These are phyloP conservation scores for Bombus turneri DNA, from an alignment of 1,140 invertebrate genomes.

Conservation along the genomic window DNA sequence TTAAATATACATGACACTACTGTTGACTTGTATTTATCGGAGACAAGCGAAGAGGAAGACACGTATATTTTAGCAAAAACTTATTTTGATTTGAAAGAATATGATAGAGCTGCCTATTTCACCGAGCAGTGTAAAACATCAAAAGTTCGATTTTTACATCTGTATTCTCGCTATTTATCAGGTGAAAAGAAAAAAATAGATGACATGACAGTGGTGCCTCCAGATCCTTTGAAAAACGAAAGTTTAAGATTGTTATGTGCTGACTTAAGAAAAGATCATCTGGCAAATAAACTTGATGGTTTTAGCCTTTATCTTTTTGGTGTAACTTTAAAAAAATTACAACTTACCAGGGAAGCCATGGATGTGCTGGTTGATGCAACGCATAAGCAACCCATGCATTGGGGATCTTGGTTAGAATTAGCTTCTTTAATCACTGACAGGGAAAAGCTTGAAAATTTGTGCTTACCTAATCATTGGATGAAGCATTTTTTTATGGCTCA, in stretches of 20 bases:
- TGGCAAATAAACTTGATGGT: slow-evolving; percentile 89
- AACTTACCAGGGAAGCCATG: slow-evolving; percentile 88
- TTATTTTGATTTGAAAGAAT: slow-evolving; percentile 96
- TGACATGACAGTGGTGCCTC: slow-evolving; percentile 89
- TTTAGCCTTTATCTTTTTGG: slow-evolving; percentile 96
- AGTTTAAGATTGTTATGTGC: slow-evolving; percentile 83
- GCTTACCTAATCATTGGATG: slow-evolving; percentile 96
- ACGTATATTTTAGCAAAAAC: slow-evolving; percentile 92
- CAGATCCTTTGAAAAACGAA: slow-evolving; percentile 85
- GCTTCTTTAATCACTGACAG: slow-evolving; percentile 92
- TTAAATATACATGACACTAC: slow-evolving; percentile 79
- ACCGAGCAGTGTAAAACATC: slow-evolving; percentile 87
- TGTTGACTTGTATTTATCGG: slow-evolving; percentile 74
- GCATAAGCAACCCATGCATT: slow-evolving; percentile 90
- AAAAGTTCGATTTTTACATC: slow-evolving; percentile 90
- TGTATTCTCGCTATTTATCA: slow-evolving; percentile 93
- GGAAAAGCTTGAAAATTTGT: slow-evolving; percentile 85
- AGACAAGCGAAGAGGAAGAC: slow-evolving; percentile 85
- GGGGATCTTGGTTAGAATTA: slow-evolving; percentile 97
- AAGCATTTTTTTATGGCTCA: slow-evolving; percentile 96
- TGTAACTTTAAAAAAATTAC: slow-evolving; percentile 94
- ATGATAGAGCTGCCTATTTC: slow-evolving; percentile 94
- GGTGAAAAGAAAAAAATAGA: slow-evolving; percentile 94
- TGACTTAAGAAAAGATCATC: slow-evolving; percentile 84
- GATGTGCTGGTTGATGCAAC: slow-evolving; percentile 91